Conservation (phyloP, 2,113 vertebrate species). For the Pseudorhombus dupliciocellatus region DNA sequence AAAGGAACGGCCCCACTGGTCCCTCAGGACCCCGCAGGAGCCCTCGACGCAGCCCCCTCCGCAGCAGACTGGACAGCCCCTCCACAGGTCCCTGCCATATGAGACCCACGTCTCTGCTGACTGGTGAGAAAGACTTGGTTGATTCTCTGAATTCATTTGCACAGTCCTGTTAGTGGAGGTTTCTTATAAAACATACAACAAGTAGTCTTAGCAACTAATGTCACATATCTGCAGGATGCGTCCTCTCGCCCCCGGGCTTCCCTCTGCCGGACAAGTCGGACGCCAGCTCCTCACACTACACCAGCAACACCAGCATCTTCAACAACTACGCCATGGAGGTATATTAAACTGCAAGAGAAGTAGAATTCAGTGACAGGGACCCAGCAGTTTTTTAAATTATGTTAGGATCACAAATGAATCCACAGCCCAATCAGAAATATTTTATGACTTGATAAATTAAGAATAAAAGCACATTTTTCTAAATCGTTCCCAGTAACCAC, state of each 20-base stretch:
- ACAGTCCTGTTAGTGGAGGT: too few relatives aligned
- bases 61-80: conserved; percentile 82
- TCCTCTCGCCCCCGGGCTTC: conserved; percentile 74
- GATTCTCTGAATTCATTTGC: too few relatives aligned
- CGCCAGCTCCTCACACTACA: conserved; percentile 87
- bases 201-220: too few relatives aligned
- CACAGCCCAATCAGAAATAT: too few relatives aligned
- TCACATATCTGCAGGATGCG: conserved; percentile 54
- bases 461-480: too few relatives aligned
- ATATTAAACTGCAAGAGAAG: conserved; percentile 13
- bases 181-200: too few relatives aligned
- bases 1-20: conserved; percentile 74
- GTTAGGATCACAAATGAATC: background rate
- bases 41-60: conserved; percentile 75
- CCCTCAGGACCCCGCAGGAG: conserved; percentile 78
- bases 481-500: too few relatives aligned
- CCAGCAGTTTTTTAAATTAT: too few relatives aligned
- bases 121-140: conserved; percentile 44
- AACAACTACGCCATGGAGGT: conserved; percentile 98
- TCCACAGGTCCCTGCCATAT: conserved; percentile 71
- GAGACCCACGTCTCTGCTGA: conserved; percentile 74
- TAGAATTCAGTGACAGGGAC: background rate
- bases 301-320: conserved; percentile 90
- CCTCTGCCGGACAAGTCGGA: conserved; percentile 81
- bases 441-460: too few relatives aligned